A percentile compares a stretch with the other conserved stretches of the same genome.
Conservation (phyloP, 23 tunicate genomes). For the Clavelina lepadiformis region DNA sequence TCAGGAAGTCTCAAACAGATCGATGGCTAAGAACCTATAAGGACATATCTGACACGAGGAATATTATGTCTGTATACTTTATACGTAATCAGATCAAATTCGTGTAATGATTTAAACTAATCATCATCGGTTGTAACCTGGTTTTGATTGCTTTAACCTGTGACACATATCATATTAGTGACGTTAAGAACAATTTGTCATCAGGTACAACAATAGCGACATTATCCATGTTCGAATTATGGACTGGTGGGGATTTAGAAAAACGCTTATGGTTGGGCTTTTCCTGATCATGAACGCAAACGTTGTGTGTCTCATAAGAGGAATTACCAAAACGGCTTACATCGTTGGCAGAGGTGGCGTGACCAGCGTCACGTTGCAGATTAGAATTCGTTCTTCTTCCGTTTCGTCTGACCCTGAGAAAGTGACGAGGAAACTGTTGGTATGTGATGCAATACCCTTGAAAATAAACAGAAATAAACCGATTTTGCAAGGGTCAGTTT, state of each 20-base stretch:
- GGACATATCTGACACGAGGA: no score
- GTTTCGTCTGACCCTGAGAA: neutral
- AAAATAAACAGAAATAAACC: neutral
- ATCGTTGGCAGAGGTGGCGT: slow-evolving; percentile 58
- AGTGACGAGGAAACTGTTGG: neutral
- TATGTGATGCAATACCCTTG: neutral
- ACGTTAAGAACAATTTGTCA: neutral
- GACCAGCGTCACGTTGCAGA: slow-evolving; percentile 10
- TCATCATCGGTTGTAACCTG: no score
- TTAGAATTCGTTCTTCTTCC: neutral
- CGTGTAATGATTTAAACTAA: no score
- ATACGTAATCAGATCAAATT: no score
- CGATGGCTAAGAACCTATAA: no score
- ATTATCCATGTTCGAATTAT: slow-evolving; percentile 26
- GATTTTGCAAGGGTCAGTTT: no score
- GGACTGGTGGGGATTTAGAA: slow-evolving; percentile 61
- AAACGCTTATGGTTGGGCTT: slow-evolving; percentile 43
- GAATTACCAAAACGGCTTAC: slow-evolving; percentile 48
- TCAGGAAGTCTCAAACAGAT: no score
- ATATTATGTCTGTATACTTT: no score
- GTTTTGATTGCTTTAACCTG: no score
- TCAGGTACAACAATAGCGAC: slow-evolving; percentile 24
- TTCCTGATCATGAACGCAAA: slow-evolving; percentile 42
- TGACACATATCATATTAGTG: neutral
- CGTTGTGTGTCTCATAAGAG: slow-evolving; percentile 54